Evolutionary conservation across 2,113 vertebrate genomes (phyloP).

Genomic region (Hiodon alosoides): DNA sequence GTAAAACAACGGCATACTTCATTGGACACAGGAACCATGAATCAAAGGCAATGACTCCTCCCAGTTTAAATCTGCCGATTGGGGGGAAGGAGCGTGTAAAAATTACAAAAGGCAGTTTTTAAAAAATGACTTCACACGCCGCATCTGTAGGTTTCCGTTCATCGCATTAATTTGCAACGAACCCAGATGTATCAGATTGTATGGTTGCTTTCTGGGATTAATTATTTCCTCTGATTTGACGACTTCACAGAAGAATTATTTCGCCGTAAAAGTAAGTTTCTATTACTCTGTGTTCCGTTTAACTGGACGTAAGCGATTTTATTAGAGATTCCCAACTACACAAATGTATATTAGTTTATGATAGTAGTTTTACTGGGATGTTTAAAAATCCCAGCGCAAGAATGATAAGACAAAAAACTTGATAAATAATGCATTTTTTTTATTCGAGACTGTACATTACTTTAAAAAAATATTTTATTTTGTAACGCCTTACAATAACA

Average conservation of each 20-base stretch:
- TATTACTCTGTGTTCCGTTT: neutral
- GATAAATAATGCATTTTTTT: no score
- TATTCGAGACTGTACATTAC: no score
- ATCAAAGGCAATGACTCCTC: conserved; percentile 20
- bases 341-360: no score
- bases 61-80: neutral
- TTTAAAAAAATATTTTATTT: no score
- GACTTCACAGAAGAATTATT: neutral
- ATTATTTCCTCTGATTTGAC: neutral
- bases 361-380: no score
- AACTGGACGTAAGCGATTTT: no score
- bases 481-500: no score
- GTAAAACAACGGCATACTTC: neutral
- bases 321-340: no score
- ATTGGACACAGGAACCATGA: conserved; percentile 13
- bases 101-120: neutral
- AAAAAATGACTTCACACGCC: neutral
- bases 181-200: neutral
- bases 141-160: neutral
- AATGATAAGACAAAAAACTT: no score
- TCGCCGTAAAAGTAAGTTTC: neutral
- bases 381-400: no score
- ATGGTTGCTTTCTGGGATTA: neutral
- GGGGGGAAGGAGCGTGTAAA: neutral
- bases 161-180: neutral